Evolutionary conservation across 1,140 invertebrate genomes (phyloP), one percentile per base, ranked within the genome.

Genomic region (Drosophila lini): DNA sequence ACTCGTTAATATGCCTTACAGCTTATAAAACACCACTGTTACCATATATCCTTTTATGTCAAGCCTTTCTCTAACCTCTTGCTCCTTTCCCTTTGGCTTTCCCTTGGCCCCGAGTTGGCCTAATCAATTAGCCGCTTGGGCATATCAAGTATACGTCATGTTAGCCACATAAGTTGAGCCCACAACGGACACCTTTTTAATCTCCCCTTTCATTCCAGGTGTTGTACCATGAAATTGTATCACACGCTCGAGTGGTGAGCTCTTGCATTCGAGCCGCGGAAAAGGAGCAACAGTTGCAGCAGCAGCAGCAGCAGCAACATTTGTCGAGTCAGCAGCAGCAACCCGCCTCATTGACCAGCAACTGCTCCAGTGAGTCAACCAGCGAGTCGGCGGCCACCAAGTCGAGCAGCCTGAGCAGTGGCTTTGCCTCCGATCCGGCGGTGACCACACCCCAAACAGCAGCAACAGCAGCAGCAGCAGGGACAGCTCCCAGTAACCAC

Each of bases 211-310:
- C 40, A 42, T 94, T 93, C 59, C 93, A 96, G 96, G 94, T 94
- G 90, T 94, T 96, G 79, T 95, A 96, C 91, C 93, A 93, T 92
- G 95, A 96, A 92, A 96, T 96, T 81, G 95, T 96, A 93, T 94
- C 94, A 70, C 95, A 96, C 91, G 95, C 95, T 41, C 95, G 95
- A 83, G 94, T 96, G 74, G 95, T 96, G 59, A 94, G 94, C 80
- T 95, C 95, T 59, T 94, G 96, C 53, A 94, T 96, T 47, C 82
- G 80, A 25, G 88, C 83, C 67, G 91, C 91, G 41, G 91, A 91
- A 80, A 80, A 78, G 61, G 81, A 92, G 62, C 82, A 89, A 15
- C 79, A 86, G 59, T 73, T 77, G 48, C 62, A 76, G 32, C 77
- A 78, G 38, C 67, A 76, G 32, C 77, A 78, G 38, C 67, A 68